Evolutionary conservation across 1,140 invertebrate species (phyloP).

Genomic region (Mycetomoellerius zeteki): DNA sequence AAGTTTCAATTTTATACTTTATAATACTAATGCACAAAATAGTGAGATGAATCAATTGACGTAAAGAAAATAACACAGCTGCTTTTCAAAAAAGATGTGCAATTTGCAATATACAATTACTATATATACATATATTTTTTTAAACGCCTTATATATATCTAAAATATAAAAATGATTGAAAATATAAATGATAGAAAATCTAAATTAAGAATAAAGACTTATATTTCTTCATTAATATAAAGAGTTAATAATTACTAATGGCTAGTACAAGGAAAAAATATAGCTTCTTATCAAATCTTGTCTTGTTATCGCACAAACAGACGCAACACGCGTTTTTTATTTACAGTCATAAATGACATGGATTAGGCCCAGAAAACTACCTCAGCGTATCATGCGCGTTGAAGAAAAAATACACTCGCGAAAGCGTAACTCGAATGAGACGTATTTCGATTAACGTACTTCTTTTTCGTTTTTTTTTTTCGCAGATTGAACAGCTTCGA

Average conservation of each 20-base stretch:
- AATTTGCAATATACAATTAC: no score
- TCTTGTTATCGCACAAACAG: not conserved
- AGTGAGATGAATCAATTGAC: no score
- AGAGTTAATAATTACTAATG: not conserved
- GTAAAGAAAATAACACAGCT: no score
- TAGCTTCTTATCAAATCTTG: conserved; percentile 15
- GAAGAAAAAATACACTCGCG: conserved; percentile 45
- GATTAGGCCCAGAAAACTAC: conserved; percentile 36
- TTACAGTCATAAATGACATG: conserved; percentile 13
- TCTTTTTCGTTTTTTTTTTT: conserved; percentile 40
- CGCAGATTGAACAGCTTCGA: conserved; percentile 92
- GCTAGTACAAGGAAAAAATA: no score
- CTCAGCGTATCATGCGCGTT: conserved; percentile 25
- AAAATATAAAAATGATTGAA: not conserved
- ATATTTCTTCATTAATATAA: not conserved
- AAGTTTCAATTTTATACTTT: not conserved
- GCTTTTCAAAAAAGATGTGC: no score
- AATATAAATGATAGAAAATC: not conserved
- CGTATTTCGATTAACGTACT: conserved; percentile 40
- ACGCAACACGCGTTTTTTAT: not conserved
- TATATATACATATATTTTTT: no score
- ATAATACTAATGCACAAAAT: not conserved
- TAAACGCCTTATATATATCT: not conserved
- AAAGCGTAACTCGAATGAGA: conserved; percentile 61
- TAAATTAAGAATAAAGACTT: not conserved